Percentiles rank a stretch among this genome's conserved stretches.
Evolutionary conservation across 2,113 vertebrate genomes (phyloP).

Genomic region (Cryptotis parvus): DNA sequence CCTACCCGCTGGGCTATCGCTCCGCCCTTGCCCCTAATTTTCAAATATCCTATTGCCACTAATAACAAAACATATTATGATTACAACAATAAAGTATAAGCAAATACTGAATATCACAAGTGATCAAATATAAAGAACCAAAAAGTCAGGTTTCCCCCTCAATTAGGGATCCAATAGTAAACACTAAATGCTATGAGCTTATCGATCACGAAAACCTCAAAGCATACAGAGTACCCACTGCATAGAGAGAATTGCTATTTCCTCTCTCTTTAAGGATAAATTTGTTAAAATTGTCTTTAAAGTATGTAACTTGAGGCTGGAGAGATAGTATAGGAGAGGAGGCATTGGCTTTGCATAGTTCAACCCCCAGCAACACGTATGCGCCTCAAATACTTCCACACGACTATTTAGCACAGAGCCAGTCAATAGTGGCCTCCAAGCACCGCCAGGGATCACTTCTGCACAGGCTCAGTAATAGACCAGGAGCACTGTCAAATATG

Average conservation of each 20-base stretch:
- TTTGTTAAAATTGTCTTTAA: neutral
- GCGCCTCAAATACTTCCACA: no score
- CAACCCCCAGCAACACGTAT: no score
- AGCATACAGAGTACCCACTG: neutral
- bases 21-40: neutral
- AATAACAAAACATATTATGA: neutral
- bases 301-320: no score
- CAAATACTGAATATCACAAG: neutral
- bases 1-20: no score
- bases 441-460: no score
- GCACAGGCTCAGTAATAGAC: no score
- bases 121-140: neutral
- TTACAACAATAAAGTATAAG: neutral
- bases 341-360: no score
- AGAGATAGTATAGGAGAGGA: neutral
- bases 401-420: no score
- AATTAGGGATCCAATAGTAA: neutral
- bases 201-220: slow-evolving; percentile 2
- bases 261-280: neutral
- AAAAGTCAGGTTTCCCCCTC: neutral
- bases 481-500: no score
- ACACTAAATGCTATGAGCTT: neutral
- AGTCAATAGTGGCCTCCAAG: no score
- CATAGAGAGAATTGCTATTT: neutral
- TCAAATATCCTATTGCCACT: slow-evolving; percentile 1